Percentiles rank a stretch among this genome's conserved stretches.
phyloP scores from a whole-genome alignment of 2,113 vertebrate species.

The Dasyornis broadbenti region DNA sequence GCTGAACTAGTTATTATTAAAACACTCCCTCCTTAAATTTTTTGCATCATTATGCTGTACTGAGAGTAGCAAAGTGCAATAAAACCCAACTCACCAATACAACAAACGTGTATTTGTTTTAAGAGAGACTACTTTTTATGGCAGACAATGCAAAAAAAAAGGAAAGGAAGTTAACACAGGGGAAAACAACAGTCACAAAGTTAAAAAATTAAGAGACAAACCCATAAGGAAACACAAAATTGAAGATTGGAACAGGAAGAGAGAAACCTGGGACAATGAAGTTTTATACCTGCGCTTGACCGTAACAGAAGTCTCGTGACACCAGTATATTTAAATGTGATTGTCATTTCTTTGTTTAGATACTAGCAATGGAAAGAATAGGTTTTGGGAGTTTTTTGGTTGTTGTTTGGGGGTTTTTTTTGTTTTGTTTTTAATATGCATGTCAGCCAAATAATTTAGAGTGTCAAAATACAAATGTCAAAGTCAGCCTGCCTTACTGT shows the following conservation, averaged over 20 bases:
- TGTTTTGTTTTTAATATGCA: neutral
- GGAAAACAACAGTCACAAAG: neutral
- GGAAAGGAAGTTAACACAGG: neutral
- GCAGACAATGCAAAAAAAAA: neutral
- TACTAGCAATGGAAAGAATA: neutral
- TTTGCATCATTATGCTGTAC: neutral
- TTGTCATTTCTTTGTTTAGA: neutral
- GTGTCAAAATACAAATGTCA: neutral
- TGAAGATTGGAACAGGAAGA: neutral
- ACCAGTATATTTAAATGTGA: neutral
- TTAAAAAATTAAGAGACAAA: neutral
- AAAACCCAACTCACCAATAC: neutral
- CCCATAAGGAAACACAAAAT: neutral
- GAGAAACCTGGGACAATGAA: neutral
- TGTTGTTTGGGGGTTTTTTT: neutral
- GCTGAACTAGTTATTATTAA: neutral
- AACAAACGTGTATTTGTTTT: neutral
- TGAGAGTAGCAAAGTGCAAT: neutral
- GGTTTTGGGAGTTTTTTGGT: fast-evolving
- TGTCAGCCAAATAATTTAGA: neutral
- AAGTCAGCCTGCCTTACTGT: neutral
- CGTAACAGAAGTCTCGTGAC: neutral
- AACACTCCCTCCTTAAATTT: neutral
- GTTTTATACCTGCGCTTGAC: neutral
- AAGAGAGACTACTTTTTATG: neutral